Evolutionary conservation across 2,888 invertebrate species (phyloP).

Genomic region (Folsomia candida): DNA sequence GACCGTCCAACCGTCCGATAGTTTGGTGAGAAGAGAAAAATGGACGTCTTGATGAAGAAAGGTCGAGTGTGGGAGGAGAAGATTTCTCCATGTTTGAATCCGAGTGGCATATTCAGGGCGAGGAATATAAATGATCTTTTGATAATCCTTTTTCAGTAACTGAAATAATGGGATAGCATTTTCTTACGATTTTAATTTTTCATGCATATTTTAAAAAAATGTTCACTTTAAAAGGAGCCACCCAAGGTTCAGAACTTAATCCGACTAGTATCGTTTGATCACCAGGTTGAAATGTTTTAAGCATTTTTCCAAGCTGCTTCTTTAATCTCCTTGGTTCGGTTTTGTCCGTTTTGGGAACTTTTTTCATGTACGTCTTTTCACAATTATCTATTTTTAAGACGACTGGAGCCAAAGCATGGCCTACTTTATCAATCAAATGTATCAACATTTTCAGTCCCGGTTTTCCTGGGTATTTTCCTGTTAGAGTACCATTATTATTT

Average conservation of each 20-base stretch:
- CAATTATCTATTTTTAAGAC: constrained; percentile 86
- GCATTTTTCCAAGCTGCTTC: constrained; percentile 85
- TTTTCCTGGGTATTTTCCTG: constrained; percentile 84
- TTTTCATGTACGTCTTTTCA: constrained; percentile 85
- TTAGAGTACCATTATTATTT: no score
- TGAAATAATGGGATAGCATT: no score
- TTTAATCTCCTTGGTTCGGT: constrained; percentile 90
- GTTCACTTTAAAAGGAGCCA: constrained; percentile 39
- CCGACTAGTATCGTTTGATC: constrained; percentile 82
- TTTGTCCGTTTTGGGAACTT: constrained; percentile 82
- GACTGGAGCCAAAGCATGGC: constrained; percentile 79
- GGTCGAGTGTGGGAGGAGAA: constrained; percentile 56
- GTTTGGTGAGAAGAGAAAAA: constrained; percentile 74
- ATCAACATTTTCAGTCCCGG: constrained; percentile 90
- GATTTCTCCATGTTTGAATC: constrained; percentile 70
- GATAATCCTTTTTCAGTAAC: constrained; percentile 75
- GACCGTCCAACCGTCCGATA: constrained; percentile 88
- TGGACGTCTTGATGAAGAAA: constrained; percentile 70
- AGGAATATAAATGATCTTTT: constrained; percentile 81
- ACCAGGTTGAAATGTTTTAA: constrained; percentile 83
- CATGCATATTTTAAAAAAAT: no score
- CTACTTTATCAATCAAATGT: constrained; percentile 83
- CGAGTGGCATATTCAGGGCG: constrained; percentile 84
- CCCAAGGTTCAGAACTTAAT: constrained; percentile 76
- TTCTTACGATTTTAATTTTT: no score